These are phyloP conservation scores for Aulostomus chinensis DNA, from an alignment of 2,797 vertebrate genomes.

Conservation along the genomic window DNA sequence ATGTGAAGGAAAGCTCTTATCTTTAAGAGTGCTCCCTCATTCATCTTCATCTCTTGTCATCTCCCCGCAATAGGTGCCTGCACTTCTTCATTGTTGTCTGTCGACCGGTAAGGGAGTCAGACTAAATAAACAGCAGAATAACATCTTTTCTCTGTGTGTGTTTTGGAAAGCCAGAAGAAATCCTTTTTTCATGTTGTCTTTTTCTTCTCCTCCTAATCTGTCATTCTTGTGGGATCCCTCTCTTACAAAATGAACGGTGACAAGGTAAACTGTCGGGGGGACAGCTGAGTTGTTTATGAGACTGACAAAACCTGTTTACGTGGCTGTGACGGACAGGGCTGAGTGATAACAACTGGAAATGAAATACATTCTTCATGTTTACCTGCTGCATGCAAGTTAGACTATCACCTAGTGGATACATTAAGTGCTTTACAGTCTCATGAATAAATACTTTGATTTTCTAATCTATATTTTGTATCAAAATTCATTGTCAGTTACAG, in stretches of 20 bases:
- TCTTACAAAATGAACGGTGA: conserved; percentile 61
- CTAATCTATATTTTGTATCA: no score
- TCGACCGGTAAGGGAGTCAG: conserved; percentile 52
- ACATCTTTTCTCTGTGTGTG: conserved; percentile 42
- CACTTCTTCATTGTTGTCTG: conserved; percentile 68
- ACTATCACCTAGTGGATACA: no score
- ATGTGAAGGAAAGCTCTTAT: conserved; percentile 55
- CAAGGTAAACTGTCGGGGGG: conserved; percentile 56
- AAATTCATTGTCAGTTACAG: no score
- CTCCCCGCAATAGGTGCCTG: conserved; percentile 56
- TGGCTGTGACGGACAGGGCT: conserved; percentile 59
- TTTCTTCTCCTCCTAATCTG: conserved; percentile 61
- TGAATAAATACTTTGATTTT: no score
- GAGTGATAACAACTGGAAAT: conserved; percentile 52
- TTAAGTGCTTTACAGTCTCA: no score
- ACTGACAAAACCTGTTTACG: conserved; percentile 61
- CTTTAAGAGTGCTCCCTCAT: conserved; percentile 51
- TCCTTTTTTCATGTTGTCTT: conserved; percentile 60
- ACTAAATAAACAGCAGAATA: conserved; percentile 67
- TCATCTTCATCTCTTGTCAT: conserved; percentile 74
- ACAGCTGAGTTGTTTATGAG: conserved; percentile 65
- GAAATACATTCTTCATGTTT: conserved; percentile 48
- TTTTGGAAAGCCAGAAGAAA: conserved; percentile 57
- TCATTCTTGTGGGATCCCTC: conserved; percentile 62
- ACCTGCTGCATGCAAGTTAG: conserved; percentile 42